phyloP scores from a whole-genome alignment of 1,140 invertebrate genomes.

The Centruroides sculpturatus region DNA sequence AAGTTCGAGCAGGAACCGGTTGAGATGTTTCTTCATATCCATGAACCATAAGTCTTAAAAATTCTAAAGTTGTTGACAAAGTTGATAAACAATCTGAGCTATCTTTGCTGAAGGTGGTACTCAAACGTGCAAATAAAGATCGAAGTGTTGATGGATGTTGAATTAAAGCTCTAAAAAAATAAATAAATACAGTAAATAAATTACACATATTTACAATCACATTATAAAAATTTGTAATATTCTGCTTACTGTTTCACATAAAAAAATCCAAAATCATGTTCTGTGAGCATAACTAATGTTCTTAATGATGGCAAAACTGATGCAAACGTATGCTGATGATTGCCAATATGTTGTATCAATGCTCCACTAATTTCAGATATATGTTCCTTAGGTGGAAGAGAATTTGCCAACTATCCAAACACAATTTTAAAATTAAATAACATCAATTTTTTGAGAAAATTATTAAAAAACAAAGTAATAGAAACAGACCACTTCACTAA shows the following conservation, averaged over 20 bases:
- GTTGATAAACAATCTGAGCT: slow-evolving; percentile 42
- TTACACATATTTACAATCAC: no score
- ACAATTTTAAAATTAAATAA: background rate
- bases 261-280: slow-evolving; percentile 70
- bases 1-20: slow-evolving; percentile 19
- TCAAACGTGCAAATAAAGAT: slow-evolving; percentile 42
- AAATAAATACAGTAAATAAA: no score
- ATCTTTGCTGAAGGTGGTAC: slow-evolving; percentile 43
- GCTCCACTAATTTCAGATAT: slow-evolving; percentile 46
- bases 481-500: slow-evolving; percentile 22
- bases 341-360: slow-evolving; percentile 48
- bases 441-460: background rate
- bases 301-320: slow-evolving; percentile 51
- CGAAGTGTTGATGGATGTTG: slow-evolving; percentile 41
- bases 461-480: slow-evolving; percentile 3
- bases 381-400: slow-evolving; percentile 52
- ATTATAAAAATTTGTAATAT: background rate
- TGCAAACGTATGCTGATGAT: slow-evolving; percentile 43
- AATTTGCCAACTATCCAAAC: slow-evolving; percentile 39
- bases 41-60: slow-evolving; percentile 35
- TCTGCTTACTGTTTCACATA: slow-evolving; percentile 40
- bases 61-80: slow-evolving; percentile 40
- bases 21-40: slow-evolving; percentile 20
- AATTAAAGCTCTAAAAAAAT: slow-evolving; percentile 34
- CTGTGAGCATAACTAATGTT: slow-evolving; percentile 58